These are phyloP conservation scores for Psilopsiagon aurifrons DNA, from an alignment of 2,113 vertebrate genomes.

Conservation along the genomic window DNA sequence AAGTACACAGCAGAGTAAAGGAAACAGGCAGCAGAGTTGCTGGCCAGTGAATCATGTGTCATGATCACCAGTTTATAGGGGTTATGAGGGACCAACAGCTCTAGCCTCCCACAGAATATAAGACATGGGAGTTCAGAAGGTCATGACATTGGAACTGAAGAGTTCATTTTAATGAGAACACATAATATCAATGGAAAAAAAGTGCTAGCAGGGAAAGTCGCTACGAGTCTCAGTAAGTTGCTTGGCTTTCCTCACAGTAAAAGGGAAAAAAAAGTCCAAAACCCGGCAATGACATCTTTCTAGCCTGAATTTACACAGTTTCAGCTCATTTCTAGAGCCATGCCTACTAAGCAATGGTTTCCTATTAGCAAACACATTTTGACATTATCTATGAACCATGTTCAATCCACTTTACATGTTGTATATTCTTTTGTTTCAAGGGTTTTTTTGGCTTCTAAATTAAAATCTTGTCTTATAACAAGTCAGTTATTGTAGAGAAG, in stretches of 20 bases:
- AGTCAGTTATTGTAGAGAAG: not conserved
- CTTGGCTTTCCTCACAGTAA: not conserved
- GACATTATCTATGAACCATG: not conserved
- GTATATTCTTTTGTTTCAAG: not conserved
- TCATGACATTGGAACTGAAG: not conserved
- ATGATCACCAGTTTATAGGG: not conserved
- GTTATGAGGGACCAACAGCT: not conserved
- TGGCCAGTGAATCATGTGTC: not conserved
- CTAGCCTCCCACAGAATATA: not conserved
- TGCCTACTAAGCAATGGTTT: not conserved
- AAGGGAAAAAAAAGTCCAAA: not conserved
- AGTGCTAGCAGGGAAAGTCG: not conserved
- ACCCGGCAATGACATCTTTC: not conserved
- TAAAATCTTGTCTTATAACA: not conserved
- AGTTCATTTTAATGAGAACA: not conserved
- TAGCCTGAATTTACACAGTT: not conserved
- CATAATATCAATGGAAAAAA: not conserved
- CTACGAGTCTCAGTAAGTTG: not conserved
- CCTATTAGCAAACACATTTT: not conserved
- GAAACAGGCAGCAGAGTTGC: not conserved
- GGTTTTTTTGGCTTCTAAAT: not conserved
- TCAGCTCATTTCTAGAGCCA: not conserved
- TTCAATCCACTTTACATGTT: not conserved
- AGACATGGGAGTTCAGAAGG: not conserved
- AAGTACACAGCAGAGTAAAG: not conserved